Evolutionary conservation across 2,888 invertebrate species (phyloP), one percentile per base, ranked within the genome.

Genomic region (Eremobia ochroleuca): DNA sequence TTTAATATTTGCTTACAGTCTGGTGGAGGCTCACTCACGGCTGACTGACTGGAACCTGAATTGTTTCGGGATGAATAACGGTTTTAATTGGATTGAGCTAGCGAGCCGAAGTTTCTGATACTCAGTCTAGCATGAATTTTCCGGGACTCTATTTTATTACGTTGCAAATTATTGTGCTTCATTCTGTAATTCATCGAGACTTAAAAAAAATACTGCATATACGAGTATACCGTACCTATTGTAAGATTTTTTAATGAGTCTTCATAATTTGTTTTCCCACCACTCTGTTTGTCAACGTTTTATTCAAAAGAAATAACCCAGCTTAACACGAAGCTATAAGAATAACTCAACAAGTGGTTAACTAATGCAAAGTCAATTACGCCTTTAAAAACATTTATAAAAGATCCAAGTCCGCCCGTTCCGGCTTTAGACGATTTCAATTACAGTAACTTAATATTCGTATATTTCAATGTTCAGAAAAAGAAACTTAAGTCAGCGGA

Each of bases 261-360:
- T n/a, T 11, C 9, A 1, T 52, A 52, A 34, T 58, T 64, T 34
- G 25, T 6, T 25, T 64, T 34, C 0, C 3, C 21, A 15, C 11
- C 8, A 28, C 25, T 40, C 15, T 46, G 15, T 58, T 70, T 25
- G 31, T 34, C 25, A 71, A 65, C 5, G 11, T 15, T 79, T 46
- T 62, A 79, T 46, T 66, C 18, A 31, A 64, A 73, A 49, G n/a
- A 66, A 66, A 58, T 68, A 49, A 64, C 25, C 28, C 21, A 31
- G 21, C 55, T n/a, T 4, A 28, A 6, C 13, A 43, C 15, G 8
- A 62, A 61, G 15, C 52, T 25, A 21, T 25, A 77, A 62, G 64
- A 15, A 46, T 37, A 46, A 52, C 59, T 49, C 75, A 76, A 81
- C 82, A 71, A 73, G 70, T 58, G 31, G 43, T 67, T 31, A 43